phyloP scores from a whole-genome alignment of 2,888 invertebrate genomes.

The Drosophila niveifrons region DNA sequence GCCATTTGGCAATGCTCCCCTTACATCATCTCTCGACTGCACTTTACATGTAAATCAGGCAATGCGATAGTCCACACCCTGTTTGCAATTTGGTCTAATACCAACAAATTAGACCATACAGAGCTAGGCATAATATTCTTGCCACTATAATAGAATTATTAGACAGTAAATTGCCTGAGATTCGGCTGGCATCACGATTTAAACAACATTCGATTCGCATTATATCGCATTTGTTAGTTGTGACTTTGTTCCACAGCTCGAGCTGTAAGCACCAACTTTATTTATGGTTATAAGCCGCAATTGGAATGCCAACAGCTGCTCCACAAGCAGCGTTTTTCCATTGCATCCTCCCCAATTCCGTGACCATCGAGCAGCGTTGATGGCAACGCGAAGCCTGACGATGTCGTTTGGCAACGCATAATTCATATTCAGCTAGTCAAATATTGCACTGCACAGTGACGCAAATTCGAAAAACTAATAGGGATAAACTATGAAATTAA shows the following conservation, averaged over 20 bases:
- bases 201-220: constrained; percentile 44
- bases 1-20: constrained; percentile 34
- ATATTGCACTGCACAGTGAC: constrained; percentile 29
- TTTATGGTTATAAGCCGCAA: constrained; percentile 71
- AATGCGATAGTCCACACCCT: constrained; percentile 23
- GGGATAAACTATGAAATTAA: no score
- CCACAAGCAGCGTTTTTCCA: constrained; percentile 21
- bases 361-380: constrained; percentile 19
- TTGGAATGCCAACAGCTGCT: constrained; percentile 61
- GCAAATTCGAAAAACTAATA: not conserved
- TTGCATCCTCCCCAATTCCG: constrained; percentile 38
- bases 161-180: constrained; percentile 36
- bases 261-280: constrained; percentile 20
- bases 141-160: constrained; percentile 52
- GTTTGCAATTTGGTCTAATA: constrained; percentile 39
- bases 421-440: constrained; percentile 48
- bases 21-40: not conserved
- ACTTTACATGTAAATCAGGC: constrained; percentile 53
- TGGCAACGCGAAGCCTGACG: constrained; percentile 36
- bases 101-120: constrained; percentile 25
- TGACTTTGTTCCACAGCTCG: constrained; percentile 33
- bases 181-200: constrained; percentile 28
- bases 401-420: constrained; percentile 64
- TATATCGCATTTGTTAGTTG: constrained; percentile 42
- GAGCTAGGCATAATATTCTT: not conserved